Base-by-base conservation (phyloP, 2,888 invertebrate species). In the Thera britannica region DNA sequence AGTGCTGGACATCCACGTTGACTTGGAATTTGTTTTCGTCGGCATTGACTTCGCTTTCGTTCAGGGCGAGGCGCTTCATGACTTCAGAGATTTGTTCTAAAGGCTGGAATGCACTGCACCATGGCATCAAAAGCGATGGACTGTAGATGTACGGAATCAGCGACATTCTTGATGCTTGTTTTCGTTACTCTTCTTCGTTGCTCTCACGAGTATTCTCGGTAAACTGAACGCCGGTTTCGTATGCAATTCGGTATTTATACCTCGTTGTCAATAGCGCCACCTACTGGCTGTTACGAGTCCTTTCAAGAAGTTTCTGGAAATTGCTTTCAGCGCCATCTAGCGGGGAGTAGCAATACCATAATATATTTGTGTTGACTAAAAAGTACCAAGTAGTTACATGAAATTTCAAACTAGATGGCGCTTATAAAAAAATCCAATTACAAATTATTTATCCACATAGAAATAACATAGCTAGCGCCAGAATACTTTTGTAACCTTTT, bases 1-100 rank as follows among this genome's bases (percentile, higher is more conserved):
- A 97, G 76, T 97, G 96, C 73, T 96, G 95, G 0, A 97, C 97
- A 80, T 97, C 97, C 70, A 97, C 91, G 74, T 94, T 95, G 0
- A 96, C 95, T 83, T 96, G 95, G 76, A 96, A 97, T 68, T 90
- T 94, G 71, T 95, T 94, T 8, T 93, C 83, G 76, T 95, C 94
- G 2, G 87, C 82, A 0, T 89, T 86, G 62, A 95, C 89, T 35
- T 90, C 92, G 0, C 87, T 90, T 70, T 94, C 94, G 60, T 82
- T 79, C 4, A 92, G 64, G 23, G 89, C 89, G 71, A 94, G 86
- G 51, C 90, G 85, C 70, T 88, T 88, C 77, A 94, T 81, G 0
- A 81, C 79, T 2, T 82, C 75, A 0, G 86, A 77, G 54, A 92
- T 75, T 69, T 87, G 84, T 75, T 94, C 83, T 79, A 92, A 74